phyloP scores from a whole-genome alignment of 1,140 invertebrate species.

The Cotesia chilonis region DNA sequence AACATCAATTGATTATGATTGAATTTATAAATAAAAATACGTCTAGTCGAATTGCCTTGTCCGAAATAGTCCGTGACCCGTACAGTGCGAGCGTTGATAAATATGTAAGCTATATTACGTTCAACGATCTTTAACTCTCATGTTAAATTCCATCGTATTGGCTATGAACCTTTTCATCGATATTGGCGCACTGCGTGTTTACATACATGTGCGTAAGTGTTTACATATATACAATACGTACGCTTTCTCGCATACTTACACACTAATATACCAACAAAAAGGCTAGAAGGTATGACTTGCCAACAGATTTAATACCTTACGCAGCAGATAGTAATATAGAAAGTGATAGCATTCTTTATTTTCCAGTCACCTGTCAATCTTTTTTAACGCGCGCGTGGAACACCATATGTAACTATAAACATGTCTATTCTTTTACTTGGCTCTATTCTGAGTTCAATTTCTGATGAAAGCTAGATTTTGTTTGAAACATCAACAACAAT shows the following conservation, averaged over 20 bases:
- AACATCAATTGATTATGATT: too few relatives aligned
- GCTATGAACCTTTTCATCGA: constrained; percentile 25
- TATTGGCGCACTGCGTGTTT: constrained; percentile 12
- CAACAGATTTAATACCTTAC: constrained; percentile 46
- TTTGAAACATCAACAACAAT: too few relatives aligned
- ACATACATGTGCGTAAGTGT: too few relatives aligned
- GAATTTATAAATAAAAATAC: too few relatives aligned
- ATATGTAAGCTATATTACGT: constrained; percentile 28
- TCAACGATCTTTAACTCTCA: constrained; percentile 11
- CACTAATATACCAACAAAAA: constrained; percentile 43
- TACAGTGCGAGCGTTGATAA: constrained; percentile 1
- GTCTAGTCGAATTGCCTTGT: background rate
- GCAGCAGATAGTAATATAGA: constrained; percentile 36
- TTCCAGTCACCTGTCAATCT: constrained; percentile 43
- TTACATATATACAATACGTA: background rate
- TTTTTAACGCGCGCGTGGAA: constrained; percentile 14
- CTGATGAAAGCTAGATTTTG: too few relatives aligned
- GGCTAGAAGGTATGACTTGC: constrained; percentile 42
- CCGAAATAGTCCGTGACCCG: constrained; percentile 40
- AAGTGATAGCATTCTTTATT: constrained; percentile 42
- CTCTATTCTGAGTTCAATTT: too few relatives aligned
- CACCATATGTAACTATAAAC: too few relatives aligned
- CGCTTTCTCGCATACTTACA: constrained; percentile 15
- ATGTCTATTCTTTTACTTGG: too few relatives aligned
- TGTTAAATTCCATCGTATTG: constrained; percentile 12